Conservation (phyloP, 2,888 invertebrate genomes). For the Agriotes lineatus region DNA sequence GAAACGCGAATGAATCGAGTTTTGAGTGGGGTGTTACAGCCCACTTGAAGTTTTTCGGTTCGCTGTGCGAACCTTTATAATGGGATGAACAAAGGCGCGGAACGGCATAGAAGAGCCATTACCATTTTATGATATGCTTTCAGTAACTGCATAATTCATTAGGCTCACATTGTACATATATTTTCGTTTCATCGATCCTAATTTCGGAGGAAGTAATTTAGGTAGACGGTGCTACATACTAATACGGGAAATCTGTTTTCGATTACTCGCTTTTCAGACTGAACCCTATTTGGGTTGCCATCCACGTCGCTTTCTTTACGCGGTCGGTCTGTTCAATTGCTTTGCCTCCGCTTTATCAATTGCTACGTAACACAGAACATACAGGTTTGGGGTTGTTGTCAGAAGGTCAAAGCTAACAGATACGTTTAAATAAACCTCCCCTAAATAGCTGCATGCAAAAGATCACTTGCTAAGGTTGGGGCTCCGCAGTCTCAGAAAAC, state of each 20-base stretch:
- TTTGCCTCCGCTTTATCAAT: too few relatives aligned
- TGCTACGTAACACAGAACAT: too few relatives aligned
- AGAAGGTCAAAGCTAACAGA: too few relatives aligned
- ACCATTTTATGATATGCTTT: constrained; percentile 19
- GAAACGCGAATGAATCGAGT: background rate
- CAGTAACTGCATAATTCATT: constrained; percentile 17
- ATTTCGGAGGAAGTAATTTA: background rate
- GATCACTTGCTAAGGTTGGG: too few relatives aligned
- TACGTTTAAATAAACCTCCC: too few relatives aligned
- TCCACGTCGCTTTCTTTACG: too few relatives aligned
- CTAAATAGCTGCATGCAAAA: too few relatives aligned
- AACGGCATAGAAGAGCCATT: background rate
- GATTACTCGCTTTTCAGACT: too few relatives aligned
- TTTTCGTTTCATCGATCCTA: constrained; percentile 1
- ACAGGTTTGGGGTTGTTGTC: too few relatives aligned
- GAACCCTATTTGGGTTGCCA: too few relatives aligned
- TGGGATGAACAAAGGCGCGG: background rate
- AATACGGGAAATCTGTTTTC: background rate
- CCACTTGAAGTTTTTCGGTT: background rate
- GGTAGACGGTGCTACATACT: background rate
- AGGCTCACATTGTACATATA: constrained; percentile 8
- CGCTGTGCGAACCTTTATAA: background rate
- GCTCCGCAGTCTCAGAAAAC: too few relatives aligned
- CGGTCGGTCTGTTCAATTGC: too few relatives aligned
- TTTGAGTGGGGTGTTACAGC: background rate